phyloP scores from a whole-genome alignment of 2,888 invertebrate species.

The Netelia fuscicornis region DNA sequence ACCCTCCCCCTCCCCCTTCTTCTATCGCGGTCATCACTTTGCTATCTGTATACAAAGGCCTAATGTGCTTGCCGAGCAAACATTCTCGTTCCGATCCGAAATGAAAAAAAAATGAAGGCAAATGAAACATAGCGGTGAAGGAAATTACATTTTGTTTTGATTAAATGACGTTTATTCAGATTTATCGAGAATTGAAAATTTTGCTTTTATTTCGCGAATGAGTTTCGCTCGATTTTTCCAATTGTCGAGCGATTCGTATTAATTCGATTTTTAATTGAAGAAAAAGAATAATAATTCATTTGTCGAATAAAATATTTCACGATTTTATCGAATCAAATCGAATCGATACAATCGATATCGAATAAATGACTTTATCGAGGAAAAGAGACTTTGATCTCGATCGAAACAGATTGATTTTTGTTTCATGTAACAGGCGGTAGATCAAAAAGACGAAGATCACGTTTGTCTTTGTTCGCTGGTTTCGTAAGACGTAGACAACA shows the following conservation, averaged over 20 bases:
- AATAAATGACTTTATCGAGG: not conserved
- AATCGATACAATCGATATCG: not conserved
- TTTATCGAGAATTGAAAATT: too few species aligned
- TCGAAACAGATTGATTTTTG: not conserved
- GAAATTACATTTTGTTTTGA: not conserved
- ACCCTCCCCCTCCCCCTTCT: not conserved
- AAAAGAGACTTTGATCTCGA: not conserved
- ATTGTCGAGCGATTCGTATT: too few species aligned
- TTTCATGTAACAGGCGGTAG: not conserved
- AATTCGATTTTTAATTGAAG: too few species aligned
- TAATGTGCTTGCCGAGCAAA: constrained; percentile 44
- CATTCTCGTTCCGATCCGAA: not conserved
- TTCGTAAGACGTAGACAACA: not conserved
- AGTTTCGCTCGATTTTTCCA: too few species aligned
- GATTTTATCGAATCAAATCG: not conserved
- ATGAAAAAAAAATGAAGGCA: not conserved
- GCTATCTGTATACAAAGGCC: not conserved
- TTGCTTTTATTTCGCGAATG: too few species aligned
- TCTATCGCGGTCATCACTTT: not conserved
- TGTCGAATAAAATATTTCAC: too few species aligned
- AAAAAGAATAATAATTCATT: too few species aligned
- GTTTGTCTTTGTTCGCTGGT: not conserved
- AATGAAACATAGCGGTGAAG: not conserved
- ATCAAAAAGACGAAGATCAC: not conserved
- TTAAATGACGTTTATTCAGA: not conserved